phyloP scores from a whole-genome alignment of 2,888 invertebrate genomes.

The Hyalella azteca region DNA sequence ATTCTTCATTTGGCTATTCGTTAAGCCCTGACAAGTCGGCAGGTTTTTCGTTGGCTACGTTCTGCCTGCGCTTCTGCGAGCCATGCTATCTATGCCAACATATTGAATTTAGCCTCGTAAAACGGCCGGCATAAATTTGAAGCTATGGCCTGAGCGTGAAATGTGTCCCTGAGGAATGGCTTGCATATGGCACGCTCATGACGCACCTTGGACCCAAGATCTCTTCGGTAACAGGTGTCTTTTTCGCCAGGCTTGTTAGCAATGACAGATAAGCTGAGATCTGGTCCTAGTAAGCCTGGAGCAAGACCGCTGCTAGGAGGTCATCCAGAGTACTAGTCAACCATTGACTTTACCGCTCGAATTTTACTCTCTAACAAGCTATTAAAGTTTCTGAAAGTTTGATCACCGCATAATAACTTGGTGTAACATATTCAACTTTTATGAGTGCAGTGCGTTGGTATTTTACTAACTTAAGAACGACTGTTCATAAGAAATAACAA shows the following conservation, averaged over 20 bases:
- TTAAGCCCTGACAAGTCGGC: not conserved
- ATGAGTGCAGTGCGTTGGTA: not conserved
- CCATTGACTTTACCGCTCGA: not conserved
- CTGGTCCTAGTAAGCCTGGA: not conserved
- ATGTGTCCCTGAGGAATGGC: constrained; percentile 10
- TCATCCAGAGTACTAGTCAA: not conserved
- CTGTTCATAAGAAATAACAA: no score
- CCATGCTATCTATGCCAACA: not conserved
- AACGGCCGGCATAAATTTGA: not conserved
- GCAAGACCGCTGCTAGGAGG: not conserved
- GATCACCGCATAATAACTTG: not conserved
- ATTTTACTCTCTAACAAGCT: not conserved
- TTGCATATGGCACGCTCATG: not conserved
- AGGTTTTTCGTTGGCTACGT: not conserved
- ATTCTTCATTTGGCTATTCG: not conserved
- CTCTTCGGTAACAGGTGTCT: constrained; percentile 4
- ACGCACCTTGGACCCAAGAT: not conserved
- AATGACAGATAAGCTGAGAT: not conserved
- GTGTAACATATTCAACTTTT: not conserved
- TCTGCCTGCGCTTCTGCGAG: not conserved
- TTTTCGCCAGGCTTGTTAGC: not conserved
- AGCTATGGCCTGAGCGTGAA: not conserved
- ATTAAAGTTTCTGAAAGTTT: not conserved
- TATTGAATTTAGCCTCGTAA: not conserved
- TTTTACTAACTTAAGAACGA: not conserved